Percentiles rank a stretch among this genome's conserved stretches.
phyloP scores from a whole-genome alignment of 2,888 invertebrate species.

The Euproctis similis region DNA sequence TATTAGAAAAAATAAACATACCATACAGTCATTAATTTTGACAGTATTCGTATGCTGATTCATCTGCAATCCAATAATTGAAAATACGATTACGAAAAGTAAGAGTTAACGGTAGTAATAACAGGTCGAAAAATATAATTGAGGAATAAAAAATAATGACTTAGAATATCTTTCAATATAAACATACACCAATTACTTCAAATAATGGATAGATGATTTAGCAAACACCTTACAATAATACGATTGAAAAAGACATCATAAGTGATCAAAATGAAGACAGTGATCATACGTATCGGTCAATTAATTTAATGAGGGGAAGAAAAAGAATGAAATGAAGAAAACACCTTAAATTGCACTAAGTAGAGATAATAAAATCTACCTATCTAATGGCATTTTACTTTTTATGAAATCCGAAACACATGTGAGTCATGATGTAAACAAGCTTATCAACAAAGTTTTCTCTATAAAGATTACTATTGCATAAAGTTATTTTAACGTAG shows the following conservation, averaged over 20 bases:
- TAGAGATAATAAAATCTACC: too few species aligned
- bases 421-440: slow-evolving; percentile 10
- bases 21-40: background rate
- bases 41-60: slow-evolving; percentile 1
- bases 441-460: slow-evolving; percentile 8
- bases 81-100: background rate
- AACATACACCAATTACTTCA: background rate
- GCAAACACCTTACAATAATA: background rate
- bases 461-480: slow-evolving; percentile 9
- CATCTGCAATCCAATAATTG: background rate
- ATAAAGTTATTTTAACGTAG: slow-evolving; percentile 7
- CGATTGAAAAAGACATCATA: background rate
- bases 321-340: too few species aligned
- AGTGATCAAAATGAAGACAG: background rate
- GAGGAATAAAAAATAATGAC: background rate
- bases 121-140: background rate
- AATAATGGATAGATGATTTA: background rate
- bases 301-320: too few species aligned
- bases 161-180: background rate
- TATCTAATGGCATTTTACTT: too few species aligned
- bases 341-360: too few species aligned
- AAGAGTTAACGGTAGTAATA: background rate
- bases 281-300: too few species aligned
- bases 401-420: too few species aligned
- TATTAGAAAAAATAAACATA: background rate